Base-by-base conservation (phyloP, 2,888 invertebrate genomes). In the Ametastegia equiseti region DNA sequence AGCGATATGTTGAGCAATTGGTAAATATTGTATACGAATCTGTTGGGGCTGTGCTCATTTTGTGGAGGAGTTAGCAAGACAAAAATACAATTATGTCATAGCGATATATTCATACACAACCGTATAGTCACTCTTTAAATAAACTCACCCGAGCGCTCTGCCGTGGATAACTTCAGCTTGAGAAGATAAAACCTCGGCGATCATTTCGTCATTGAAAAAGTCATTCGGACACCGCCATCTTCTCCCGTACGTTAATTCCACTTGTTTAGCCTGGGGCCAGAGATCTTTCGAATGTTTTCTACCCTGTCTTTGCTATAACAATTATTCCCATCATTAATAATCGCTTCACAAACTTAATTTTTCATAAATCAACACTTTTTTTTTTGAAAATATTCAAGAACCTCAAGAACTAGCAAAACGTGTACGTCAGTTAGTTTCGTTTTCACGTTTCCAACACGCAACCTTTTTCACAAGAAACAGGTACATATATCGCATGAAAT, bases 131-230 rank as follows among this genome's bases (percentile, higher is more conserved):
- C 57, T 36, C 75, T 77, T 80, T 47, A 78, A 83, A 82, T 63
- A 86, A n/a, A 87, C 93, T 92, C 95, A 98, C 98, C 97, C 97
- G 90, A 97, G 94, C 82, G 96, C 95, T 86, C 96, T 96, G 84
- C 97, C 97, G 80, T 95, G 94, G 83, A 98, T 95, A 60, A 97
- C 94, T 93, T 98, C 97, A 0, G 97, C 95, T 91, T 97, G 98
- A 6, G 96, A 95, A 82, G 96, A 95, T 84, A 98, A 93, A 0
- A 97, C 96, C 89, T 97, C 96, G 23, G 96, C 96, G 81, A 98
- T 97, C 92, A 96, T 96, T 88, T 97, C 96, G 86, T 98, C 97
- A 84, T 97, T 96, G 93, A 97, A 98, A 63, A 97, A 96, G 88
- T 97, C 97, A 88, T 97, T 95, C 2, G 98, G 97, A 73, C 96